Conservation (phyloP, 35 echinoderm and acorn worm genomes). For the Apostichopus parvimensis region DNA sequence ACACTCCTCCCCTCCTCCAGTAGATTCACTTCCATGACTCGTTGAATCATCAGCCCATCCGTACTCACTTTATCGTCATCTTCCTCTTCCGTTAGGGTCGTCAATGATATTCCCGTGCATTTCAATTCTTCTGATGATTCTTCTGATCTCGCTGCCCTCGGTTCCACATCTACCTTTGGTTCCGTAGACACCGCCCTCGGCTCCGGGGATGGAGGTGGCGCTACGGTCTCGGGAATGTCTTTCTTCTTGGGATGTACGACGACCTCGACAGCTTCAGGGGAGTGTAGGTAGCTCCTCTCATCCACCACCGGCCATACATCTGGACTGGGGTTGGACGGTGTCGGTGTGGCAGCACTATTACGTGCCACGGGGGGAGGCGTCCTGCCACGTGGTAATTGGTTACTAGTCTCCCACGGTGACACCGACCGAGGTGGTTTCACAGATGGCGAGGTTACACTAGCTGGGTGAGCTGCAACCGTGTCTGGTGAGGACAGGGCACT, state of each 20-base stretch:
- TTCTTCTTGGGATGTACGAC: constrained; percentile 33
- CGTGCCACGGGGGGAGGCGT: not conserved
- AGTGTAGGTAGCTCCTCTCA: constrained; percentile 64
- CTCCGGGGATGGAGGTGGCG: constrained; percentile 76
- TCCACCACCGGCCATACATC: constrained; percentile 73
- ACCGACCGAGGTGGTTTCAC: constrained; percentile 41
- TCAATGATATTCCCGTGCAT: constrained; percentile 25
- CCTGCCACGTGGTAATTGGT: not conserved
- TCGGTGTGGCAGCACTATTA: not conserved
- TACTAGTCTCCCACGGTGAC: constrained; percentile 31
- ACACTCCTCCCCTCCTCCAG: not conserved
- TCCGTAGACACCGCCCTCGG: constrained; percentile 46
- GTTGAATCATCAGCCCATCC: not conserved
- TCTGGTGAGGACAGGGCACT: constrained; percentile 16
- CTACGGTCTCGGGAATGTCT: constrained; percentile 56
- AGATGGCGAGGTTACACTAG: not conserved
- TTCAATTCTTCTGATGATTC: constrained; percentile 11
- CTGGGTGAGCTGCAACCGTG: constrained; percentile 16
- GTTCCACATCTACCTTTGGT: not conserved
- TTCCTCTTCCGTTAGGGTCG: constrained; percentile 64
- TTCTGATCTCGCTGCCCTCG: not conserved
- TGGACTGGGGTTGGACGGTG: constrained; percentile 46
- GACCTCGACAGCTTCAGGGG: constrained; percentile 50
- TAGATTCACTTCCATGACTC: constrained; percentile 22
- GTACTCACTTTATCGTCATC: constrained; percentile 56